A percentile compares a stretch with the other conserved stretches of the same genome.
These are phyloP conservation scores for Albula glossodonta DNA, from an alignment of 2,113 vertebrate species.

Conservation along the genomic window DNA sequence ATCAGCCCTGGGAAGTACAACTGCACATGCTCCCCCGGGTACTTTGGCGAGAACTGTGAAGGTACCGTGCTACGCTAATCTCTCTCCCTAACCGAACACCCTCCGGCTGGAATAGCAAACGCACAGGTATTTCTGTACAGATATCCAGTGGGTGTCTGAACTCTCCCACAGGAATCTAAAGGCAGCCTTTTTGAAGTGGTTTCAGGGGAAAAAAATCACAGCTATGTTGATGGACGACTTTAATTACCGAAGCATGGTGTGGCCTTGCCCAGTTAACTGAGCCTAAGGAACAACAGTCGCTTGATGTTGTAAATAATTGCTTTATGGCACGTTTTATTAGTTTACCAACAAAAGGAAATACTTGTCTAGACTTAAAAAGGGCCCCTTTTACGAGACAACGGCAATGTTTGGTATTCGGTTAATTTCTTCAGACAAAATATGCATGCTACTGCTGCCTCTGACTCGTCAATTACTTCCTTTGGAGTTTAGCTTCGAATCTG, in stretches of 20 bases:
- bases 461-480: neutral
- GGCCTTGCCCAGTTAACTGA: conserved; percentile 65
- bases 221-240: conserved; percentile 62
- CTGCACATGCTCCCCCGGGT: conserved; percentile 76
- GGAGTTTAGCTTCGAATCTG: neutral
- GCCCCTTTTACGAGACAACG: conserved; percentile 62
- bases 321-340: conserved; percentile 71
- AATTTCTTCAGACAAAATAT: conserved; percentile 60
- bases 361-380: conserved; percentile 73
- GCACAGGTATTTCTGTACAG: conserved; percentile 6
- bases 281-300: conserved; percentile 46
- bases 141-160: conserved; percentile 48
- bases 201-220: conserved; percentile 53
- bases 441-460: conserved; percentile 17
- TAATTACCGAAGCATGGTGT: conserved; percentile 67
- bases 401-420: conserved; percentile 62
- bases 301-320: conserved; percentile 69
- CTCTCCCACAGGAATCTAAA: conserved; percentile 69
- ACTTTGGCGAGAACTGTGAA: conserved; percentile 76
- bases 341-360: conserved; percentile 74
- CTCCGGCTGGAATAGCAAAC: conserved; percentile 47
- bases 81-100: conserved; percentile 20
- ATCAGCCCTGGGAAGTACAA: conserved; percentile 61
- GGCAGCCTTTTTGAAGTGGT: conserved; percentile 1
- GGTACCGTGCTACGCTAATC: conserved; percentile 45